These are phyloP conservation scores for Nematolebias whitei DNA, from an alignment of 2,113 vertebrate genomes.

Conservation along the genomic window DNA sequence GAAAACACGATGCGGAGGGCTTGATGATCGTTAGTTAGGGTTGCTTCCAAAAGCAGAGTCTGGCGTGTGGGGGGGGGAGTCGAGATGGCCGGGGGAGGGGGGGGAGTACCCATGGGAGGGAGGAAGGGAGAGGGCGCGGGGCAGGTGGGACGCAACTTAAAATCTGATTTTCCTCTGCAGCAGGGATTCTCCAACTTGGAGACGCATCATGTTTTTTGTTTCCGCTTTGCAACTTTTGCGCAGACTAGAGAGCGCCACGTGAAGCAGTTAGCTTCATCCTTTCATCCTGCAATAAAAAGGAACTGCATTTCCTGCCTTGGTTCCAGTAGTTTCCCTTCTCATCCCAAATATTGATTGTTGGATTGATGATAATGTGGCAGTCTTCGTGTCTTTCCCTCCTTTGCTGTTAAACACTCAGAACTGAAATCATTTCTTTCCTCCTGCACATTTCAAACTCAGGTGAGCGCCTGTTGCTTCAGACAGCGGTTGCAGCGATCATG, in stretches of 20 bases:
- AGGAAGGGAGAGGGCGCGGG: too few species aligned
- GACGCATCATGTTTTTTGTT: background rate
- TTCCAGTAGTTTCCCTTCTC: too few species aligned
- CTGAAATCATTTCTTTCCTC: background rate
- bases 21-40: slow-evolving; percentile 44
- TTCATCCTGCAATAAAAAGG: background rate
- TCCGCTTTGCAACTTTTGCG: slow-evolving; percentile 1
- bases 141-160: background rate
- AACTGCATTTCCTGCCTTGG: background rate
- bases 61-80: background rate
- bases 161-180: slow-evolving; percentile 2
- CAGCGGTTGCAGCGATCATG: background rate
- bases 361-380: background rate
- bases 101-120: slow-evolving; percentile 11
- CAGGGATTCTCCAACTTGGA: background rate
- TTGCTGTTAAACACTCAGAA: background rate
- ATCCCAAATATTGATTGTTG: background rate
- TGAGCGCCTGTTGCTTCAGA: slow-evolving; percentile 13
- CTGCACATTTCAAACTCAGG: slow-evolving; percentile 6
- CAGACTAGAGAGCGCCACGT: background rate
- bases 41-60: slow-evolving; percentile 19
- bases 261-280: too few species aligned
- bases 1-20: slow-evolving; percentile 40
- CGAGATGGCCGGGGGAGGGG: background rate
- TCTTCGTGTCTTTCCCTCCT: background rate